phyloP scores from a whole-genome alignment of 2,113 vertebrate species.

The human region GRCh38 chr4:152189001-152189500 shows the following conservation, averaged over 20 bases:
- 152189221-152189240: neutral
- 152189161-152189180: neutral
- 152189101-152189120: neutral
- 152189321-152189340: conserved; percentile 32
- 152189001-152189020: conserved; percentile 49
- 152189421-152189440: conserved; percentile 68
- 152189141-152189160: neutral
- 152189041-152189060: neutral
- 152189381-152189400: conserved; percentile 59
- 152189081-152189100: neutral
- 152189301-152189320: neutral
- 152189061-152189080: neutral
- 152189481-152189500: conserved; percentile 73
- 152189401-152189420: conserved; percentile 72
- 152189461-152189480: conserved; percentile 61
- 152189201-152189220: neutral
- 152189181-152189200: neutral
- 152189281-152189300: neutral
- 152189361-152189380: conserved; percentile 61
- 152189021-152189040: neutral
- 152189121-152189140: too few species aligned
- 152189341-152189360: conserved; percentile 50
- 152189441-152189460: conserved; percentile 75
- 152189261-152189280: neutral
- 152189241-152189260: neutral